Evolutionary conservation across 2,888 invertebrate genomes (phyloP).

Genomic region (Trachelus tabidus): DNA sequence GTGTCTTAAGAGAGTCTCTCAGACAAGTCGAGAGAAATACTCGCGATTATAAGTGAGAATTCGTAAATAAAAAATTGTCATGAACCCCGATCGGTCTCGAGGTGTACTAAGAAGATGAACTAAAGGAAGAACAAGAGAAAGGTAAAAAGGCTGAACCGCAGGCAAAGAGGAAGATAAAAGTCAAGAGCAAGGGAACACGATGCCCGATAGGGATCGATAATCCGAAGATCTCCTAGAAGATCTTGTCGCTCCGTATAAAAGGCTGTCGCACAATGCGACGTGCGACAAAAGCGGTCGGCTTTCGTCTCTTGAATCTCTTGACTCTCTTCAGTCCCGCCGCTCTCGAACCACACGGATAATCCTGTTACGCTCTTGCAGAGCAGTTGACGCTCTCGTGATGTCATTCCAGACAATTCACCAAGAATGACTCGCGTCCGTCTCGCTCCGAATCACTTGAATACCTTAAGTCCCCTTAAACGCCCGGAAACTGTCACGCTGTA

Average conservation of each 20-base stretch:
- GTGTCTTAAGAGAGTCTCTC: too few species aligned
- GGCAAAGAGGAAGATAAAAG: not conserved
- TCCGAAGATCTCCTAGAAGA: slow-evolving; percentile 14
- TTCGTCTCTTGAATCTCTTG: slow-evolving; percentile 7
- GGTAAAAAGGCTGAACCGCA: too few species aligned
- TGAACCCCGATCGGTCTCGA: too few species aligned
- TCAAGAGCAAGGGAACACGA: slow-evolving; percentile 10
- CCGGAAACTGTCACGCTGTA: slow-evolving; percentile 51
- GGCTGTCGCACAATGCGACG: slow-evolving; percentile 15
- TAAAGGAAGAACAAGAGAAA: too few species aligned
- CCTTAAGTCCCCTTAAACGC: slow-evolving; percentile 21
- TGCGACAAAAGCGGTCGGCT: slow-evolving; percentile 16
- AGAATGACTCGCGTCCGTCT: slow-evolving; percentile 24
- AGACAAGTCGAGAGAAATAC: too few species aligned
- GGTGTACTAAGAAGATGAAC: too few species aligned
- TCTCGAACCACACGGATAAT: slow-evolving; percentile 40
- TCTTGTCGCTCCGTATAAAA: slow-evolving; percentile 13
- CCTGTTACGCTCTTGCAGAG: slow-evolving; percentile 50
- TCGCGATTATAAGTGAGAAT: too few species aligned
- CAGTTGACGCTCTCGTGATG: slow-evolving; percentile 34
- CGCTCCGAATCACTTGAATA: not conserved
- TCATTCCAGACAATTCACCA: slow-evolving; percentile 23
- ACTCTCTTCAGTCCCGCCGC: slow-evolving; percentile 31
- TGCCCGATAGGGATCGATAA: slow-evolving; percentile 18
- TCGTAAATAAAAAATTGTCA: too few species aligned